phyloP scores from a whole-genome alignment of 1,140 invertebrate species.

The Diprion similis region DNA sequence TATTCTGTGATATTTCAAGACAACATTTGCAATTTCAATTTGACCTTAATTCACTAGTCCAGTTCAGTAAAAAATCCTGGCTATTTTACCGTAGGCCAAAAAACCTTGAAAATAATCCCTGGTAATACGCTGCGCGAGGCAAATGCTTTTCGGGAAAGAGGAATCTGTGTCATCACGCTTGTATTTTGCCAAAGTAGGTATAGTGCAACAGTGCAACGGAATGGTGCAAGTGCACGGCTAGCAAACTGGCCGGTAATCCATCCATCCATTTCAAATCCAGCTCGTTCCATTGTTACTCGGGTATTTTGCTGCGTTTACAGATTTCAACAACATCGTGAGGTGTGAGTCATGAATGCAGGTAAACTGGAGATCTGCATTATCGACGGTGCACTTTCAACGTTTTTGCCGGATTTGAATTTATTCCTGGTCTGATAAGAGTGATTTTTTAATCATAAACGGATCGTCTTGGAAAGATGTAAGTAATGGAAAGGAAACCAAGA shows the following conservation, averaged over 20 bases:
- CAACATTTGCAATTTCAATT: too few relatives aligned
- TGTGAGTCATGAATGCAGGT: too few relatives aligned
- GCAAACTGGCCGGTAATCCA: not conserved
- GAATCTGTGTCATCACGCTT: not conserved
- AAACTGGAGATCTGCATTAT: too few relatives aligned
- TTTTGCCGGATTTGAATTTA: too few relatives aligned
- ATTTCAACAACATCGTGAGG: not conserved
- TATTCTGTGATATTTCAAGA: too few relatives aligned
- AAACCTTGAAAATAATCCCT: not conserved
- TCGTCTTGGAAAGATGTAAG: too few relatives aligned
- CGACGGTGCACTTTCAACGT: too few relatives aligned
- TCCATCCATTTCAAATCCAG: not conserved
- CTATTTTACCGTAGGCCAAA: not conserved
- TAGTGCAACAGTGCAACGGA: not conserved
- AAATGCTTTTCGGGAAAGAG: not conserved
- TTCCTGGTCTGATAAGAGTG: too few relatives aligned
- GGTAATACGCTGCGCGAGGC: slow-evolving; percentile 3
- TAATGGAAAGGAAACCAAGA: too few relatives aligned
- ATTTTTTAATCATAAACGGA: too few relatives aligned
- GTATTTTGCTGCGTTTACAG: not conserved
- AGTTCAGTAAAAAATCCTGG: too few relatives aligned
- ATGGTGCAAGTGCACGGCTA: not conserved
- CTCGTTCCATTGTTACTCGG: not conserved
- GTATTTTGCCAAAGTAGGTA: not conserved
- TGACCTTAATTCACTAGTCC: too few relatives aligned